A percentile compares a stretch with the other conserved stretches of the same genome.
Conservation (phyloP, 2,888 invertebrate genomes). For the Andrena chrysosceles region DNA sequence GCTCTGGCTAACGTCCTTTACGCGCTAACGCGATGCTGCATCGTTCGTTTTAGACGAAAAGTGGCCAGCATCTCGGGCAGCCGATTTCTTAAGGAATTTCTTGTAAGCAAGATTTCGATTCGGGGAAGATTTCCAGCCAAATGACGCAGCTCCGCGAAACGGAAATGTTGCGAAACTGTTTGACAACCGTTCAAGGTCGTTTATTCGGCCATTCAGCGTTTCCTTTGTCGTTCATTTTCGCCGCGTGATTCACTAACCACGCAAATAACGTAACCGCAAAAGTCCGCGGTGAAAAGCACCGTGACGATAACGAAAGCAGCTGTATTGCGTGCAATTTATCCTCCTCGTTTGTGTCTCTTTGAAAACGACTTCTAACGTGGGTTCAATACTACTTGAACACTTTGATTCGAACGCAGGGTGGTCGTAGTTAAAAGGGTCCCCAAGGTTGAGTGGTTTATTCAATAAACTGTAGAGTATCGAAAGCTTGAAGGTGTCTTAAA, state of each 20-base stretch:
- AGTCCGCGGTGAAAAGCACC: slow-evolving; percentile 1
- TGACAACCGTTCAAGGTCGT: slow-evolving; percentile 17
- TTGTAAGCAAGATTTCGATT: too few relatives aligned
- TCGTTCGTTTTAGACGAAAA: not conserved
- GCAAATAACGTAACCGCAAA: slow-evolving; percentile 32
- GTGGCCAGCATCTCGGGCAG: not conserved
- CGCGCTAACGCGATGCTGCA: not conserved
- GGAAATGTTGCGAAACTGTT: slow-evolving; percentile 3
- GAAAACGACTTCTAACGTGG: slow-evolving; percentile 7
- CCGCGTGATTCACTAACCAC: slow-evolving; percentile 46
- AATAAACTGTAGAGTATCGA: too few relatives aligned
- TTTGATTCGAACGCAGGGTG: too few relatives aligned
- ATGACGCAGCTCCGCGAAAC: not conserved
- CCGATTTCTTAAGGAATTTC: not conserved
- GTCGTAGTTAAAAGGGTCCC: too few relatives aligned
- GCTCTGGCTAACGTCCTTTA: slow-evolving; percentile 11
- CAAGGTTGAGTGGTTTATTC: too few relatives aligned
- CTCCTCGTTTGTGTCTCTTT: slow-evolving; percentile 19
- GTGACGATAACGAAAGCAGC: slow-evolving; percentile 35
- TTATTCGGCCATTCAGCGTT: not conserved
- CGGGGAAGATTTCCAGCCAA: too few relatives aligned
- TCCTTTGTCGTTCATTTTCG: slow-evolving; percentile 34
- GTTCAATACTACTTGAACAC: too few relatives aligned
- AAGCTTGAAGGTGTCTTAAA: too few relatives aligned
- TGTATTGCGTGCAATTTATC: slow-evolving; percentile 14